A percentile compares a stretch with the other conserved stretches of the same genome.
Evolutionary conservation across 2,113 vertebrate genomes (phyloP).

Genomic region (Rana temporaria): DNA sequence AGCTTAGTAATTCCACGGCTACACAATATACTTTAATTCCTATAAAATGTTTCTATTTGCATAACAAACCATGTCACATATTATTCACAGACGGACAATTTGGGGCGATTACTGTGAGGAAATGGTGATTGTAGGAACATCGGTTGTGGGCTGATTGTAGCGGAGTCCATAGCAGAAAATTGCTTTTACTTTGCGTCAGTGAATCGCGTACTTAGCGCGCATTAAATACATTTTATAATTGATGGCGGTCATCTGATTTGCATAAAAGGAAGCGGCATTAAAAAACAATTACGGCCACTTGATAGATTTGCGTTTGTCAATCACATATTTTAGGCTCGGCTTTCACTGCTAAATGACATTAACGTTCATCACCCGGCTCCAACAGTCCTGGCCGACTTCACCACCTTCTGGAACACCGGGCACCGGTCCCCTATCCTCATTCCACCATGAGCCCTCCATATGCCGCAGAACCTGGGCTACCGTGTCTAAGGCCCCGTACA

Average conservation of each 20-base stretch:
- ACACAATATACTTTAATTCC: no score
- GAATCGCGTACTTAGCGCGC: not conserved
- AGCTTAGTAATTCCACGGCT: no score
- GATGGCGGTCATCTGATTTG: no score
- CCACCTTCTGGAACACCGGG: conserved; percentile 4
- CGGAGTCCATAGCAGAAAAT: not conserved
- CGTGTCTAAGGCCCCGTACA: no score
- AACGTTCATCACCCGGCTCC: conserved; percentile 31
- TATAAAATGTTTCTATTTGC: no score
- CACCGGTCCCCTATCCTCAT: conserved; percentile 8
- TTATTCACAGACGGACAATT: no score
- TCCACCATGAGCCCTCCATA: conserved; percentile 35
- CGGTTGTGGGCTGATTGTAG: no score
- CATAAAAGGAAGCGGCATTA: no score
- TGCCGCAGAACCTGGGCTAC: not conserved
- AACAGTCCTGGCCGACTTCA: not conserved
- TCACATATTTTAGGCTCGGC: conserved; percentile 16
- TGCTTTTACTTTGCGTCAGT: not conserved
- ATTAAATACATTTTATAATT: conserved; percentile 4
- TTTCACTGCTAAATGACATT: conserved; percentile 35
- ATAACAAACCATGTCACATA: no score
- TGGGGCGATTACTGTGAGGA: no score
- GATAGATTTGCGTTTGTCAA: conserved; percentile 14
- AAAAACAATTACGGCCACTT: not conserved
- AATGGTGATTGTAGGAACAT: no score